Base-by-base conservation (phyloP, 2,113 vertebrate species). In the Cichladusa arquata region DNA sequence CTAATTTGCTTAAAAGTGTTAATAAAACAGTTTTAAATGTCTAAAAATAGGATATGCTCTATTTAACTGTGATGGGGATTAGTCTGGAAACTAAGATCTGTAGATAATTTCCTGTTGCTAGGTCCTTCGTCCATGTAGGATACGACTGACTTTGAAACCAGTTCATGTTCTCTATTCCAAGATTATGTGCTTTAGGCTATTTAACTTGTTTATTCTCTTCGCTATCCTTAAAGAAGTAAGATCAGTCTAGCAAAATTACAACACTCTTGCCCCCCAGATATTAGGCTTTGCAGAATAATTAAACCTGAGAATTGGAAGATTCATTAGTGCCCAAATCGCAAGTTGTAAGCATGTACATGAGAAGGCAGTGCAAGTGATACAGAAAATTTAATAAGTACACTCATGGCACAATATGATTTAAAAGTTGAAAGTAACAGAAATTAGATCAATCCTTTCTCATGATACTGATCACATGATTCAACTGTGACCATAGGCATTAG, bases 401-500 rank as follows among this genome's bases (percentile, higher is more conserved):
- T 56, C 11, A 26, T 69, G 23, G 6, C 4, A 40, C 6, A 86
- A 31, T 31, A 17, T 28, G 8, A 44, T 67, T 64, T 60, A 47
- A 79, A 67, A 64, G 24, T 67, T 64, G 53, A 76, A 76, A n/a
- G 11, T 14, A 53, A 50, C 3, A 58, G 26, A 81, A 84, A 62
- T 79, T 58, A n/a, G 16, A 47, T 16, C 16, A 7, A 60, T 50
- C 5, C 5, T 81, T 47, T 73, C 24, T 73, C 18, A 24, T 48
- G 1, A 33, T 13, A 22, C 10, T 26, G 18, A 44, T 56, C 8
- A 36, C 2, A 12, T 0, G 4, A 72, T 71, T 64, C 5, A 50
- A 14, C 23, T 67, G 12, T 65, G 26, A 77, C 13, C 0, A 0
- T 72, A 15, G 18, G 12, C 1, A 20, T 61, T 61, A 65, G 5